phyloP scores from a whole-genome alignment of 1,140 invertebrate species.

The Bradynema listronoti region DNA sequence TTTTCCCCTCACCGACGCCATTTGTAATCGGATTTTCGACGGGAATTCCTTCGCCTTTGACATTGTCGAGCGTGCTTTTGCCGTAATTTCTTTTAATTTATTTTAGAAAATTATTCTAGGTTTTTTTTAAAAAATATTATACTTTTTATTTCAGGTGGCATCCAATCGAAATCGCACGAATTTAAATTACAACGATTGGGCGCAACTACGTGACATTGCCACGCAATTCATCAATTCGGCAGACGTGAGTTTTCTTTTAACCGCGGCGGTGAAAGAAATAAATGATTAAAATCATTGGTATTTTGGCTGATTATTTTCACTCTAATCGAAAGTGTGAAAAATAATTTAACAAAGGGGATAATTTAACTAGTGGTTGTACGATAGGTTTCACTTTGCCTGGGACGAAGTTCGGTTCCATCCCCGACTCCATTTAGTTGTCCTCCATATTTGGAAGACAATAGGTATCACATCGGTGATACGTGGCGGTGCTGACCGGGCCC shows the following conservation, averaged over 20 bases:
- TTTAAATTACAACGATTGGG: constrained; percentile 26
- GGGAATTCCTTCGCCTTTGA: constrained; percentile 32
- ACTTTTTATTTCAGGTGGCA: constrained; percentile 17
- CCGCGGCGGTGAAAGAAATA: too few species aligned
- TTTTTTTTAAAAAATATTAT: constrained; percentile 3
- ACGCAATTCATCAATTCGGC: constrained; percentile 24
- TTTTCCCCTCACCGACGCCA: constrained; percentile 15
- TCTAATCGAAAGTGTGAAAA: neutral
- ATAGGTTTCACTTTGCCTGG: neutral
- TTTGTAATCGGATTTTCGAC: constrained; percentile 29
- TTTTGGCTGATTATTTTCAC: neutral
- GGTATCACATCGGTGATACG: too few species aligned
- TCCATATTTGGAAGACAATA: neutral
- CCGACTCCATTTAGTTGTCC: constrained; percentile 12
- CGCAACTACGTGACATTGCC: constrained; percentile 9
- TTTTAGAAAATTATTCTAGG: neutral
- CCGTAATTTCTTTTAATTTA: constrained; percentile 5
- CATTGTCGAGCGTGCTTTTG: constrained; percentile 22
- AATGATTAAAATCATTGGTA: too few species aligned
- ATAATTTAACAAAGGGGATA: neutral
- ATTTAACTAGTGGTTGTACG: neutral
- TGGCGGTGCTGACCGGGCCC: too few species aligned
- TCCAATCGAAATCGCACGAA: constrained; percentile 11
- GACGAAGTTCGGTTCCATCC: constrained; percentile 5
- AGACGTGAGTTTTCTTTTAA: neutral